Conservation (phyloP, 2,888 invertebrate genomes). For the Danaus chrysippus region DNA sequence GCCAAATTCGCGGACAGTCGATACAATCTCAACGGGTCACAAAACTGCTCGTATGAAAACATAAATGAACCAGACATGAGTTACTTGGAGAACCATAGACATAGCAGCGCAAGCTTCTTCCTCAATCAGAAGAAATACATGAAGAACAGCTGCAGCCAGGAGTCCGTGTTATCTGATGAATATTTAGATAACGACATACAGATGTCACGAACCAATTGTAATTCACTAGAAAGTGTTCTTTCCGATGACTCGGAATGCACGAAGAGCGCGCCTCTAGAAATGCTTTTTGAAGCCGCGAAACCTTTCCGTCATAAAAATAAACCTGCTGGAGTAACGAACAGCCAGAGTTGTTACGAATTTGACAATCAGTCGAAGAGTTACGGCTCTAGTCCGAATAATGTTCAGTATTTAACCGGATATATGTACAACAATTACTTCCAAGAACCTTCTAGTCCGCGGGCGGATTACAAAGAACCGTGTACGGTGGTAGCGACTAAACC, state of each 20-base stretch:
- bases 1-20: conserved; percentile 62
- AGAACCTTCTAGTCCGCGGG: conserved; percentile 46
- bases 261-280: conserved; percentile 87
- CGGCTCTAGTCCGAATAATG: conserved; percentile 81
- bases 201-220: conserved; percentile 82
- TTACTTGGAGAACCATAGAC: conserved; percentile 78
- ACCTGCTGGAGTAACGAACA: conserved; percentile 55
- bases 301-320: conserved; percentile 58
- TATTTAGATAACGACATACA: conserved; percentile 78
- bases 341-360: conserved; percentile 75
- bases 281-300: conserved; percentile 80
- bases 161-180: conserved; percentile 87
- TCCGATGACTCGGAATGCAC: conserved; percentile 89
- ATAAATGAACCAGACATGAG: conserved; percentile 58
- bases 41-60: conserved; percentile 71
- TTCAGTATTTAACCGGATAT: conserved; percentile 73
- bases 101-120: conserved; percentile 90
- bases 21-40: conserved; percentile 72
- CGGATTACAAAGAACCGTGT: conserved; percentile 47
- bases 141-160: conserved; percentile 84
- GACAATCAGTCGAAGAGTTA: conserved; percentile 80
- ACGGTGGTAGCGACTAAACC: conserved; percentile 43
- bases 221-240: conserved; percentile 88
- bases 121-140: conserved; percentile 82
- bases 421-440: conserved; percentile 74